phyloP scores from a whole-genome alignment of 2,797 vertebrate genomes.

The Myotis daubentonii region DNA sequence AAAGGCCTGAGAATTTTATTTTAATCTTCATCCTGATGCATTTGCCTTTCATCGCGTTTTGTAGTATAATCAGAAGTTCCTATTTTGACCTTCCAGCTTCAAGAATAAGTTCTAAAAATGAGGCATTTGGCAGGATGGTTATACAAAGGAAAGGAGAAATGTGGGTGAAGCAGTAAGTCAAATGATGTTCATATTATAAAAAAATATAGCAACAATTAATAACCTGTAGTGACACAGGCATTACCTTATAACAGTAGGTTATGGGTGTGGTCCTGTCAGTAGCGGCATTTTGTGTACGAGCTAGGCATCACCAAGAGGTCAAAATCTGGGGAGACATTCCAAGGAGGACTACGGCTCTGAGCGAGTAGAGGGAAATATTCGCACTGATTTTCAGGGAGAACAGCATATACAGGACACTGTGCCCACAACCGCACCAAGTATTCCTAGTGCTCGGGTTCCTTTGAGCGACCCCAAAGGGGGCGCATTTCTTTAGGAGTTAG shows the following conservation, averaged over 20 bases:
- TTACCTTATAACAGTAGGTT: not conserved
- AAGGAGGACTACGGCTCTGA: not conserved
- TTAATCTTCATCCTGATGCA: not conserved
- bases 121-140: not conserved
- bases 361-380: not conserved
- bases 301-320: not conserved
- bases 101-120: not conserved
- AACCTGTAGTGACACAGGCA: not conserved
- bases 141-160: not conserved
- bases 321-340: not conserved
- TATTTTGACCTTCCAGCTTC: not conserved
- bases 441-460: not conserved
- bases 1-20: not conserved
- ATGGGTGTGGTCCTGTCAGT: not conserved
- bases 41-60: not conserved
- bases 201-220: not conserved
- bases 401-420: rapidly evolving
- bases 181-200: not conserved
- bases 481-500: not conserved
- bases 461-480: rapidly evolving
- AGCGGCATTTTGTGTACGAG: not conserved
- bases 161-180: not conserved
- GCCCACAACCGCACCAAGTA: not conserved
- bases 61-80: not conserved
- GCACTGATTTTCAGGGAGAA: not conserved